phyloP scores from a whole-genome alignment of 2,888 invertebrate species.

The Drosophila incognita region DNA sequence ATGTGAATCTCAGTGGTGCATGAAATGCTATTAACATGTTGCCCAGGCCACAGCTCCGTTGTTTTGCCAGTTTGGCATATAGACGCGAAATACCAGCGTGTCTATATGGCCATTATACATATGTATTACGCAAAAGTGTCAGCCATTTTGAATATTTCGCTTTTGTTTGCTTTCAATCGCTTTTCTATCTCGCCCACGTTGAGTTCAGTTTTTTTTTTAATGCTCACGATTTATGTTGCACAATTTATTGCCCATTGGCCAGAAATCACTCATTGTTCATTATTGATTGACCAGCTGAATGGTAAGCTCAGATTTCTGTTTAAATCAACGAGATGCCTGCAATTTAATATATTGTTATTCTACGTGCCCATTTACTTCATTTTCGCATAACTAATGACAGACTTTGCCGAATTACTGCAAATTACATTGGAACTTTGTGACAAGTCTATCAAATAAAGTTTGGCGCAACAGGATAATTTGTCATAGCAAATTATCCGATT shows the following conservation, averaged over 20 bases:
- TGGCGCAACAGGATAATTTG: neutral
- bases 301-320: slow-evolving; percentile 21
- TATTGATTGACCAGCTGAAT: slow-evolving; percentile 44
- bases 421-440: neutral
- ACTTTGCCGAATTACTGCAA: slow-evolving; percentile 1
- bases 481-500: rapidly evolving
- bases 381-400: slow-evolving; percentile 22
- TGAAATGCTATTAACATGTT: slow-evolving; percentile 79
- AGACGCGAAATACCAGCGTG: slow-evolving; percentile 13
- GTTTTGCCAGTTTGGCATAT: slow-evolving; percentile 45
- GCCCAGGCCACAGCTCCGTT: slow-evolving; percentile 66
- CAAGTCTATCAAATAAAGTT: neutral
- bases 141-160: slow-evolving; percentile 82
- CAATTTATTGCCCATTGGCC: slow-evolving; percentile 33
- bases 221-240: slow-evolving; percentile 49
- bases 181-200: slow-evolving; percentile 29
- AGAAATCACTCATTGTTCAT: slow-evolving; percentile 31
- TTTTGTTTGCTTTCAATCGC: slow-evolving; percentile 54
- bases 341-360: slow-evolving; percentile 44
- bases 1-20: slow-evolving; percentile 76
- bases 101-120: slow-evolving; percentile 25
- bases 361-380: slow-evolving; percentile 42
- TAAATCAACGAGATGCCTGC: slow-evolving; percentile 22
- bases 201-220: slow-evolving; percentile 12
- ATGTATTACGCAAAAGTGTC: slow-evolving; percentile 58